Base-by-base conservation (phyloP, 2,113 vertebrate species). In the Blennius ocellaris region DNA sequence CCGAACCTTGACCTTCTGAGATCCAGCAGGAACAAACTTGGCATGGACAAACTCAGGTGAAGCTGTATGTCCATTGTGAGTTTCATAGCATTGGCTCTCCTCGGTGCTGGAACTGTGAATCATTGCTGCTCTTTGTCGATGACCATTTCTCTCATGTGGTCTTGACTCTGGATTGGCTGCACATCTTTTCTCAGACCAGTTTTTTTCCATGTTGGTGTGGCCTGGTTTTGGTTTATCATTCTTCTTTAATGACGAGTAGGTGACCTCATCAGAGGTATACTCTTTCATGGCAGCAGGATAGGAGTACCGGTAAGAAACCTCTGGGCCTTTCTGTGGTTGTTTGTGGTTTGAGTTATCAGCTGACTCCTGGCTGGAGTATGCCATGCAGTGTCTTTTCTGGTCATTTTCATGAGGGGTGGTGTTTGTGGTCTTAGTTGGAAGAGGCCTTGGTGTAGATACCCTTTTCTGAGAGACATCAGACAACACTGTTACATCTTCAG, bases 11-110 rank as follows among this genome's bases (percentile, higher is more conserved):
- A 91, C 69, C 21, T 82, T 94, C 67, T 94, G 93, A 39, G 94
- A 90, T 54, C 94, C 92, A 2, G 93, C 90, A 1, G 94, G 91
- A 8, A 95, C 92, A 2, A 95, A 95, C 54, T 89, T 90, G 17
- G 94, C 93, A 1, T 90, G 95, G 61, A 94, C 95, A 38, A 95
- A 95, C 62, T 92, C 92, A 14, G 82, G 70, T 36, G 11, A 87
- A n/a, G 60, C 55, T 6, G 40, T 8, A 17, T 70, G 67, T 52
- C 56, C 53, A 9, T 62, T 30, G 2, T 72, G 60, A 45, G 11
- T 64, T 40, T 94, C 91, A 2, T 77, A 77, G 66, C 50, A 2
- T 51, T 73, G 75, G 57, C 71, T 74, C 43, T 93, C 6, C 47
- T 92, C 89, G 80, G 64, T 72, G 73, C 70, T 60, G 16, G 69